Conservation (phyloP, 37 sponge, comb jelly and placozoan species). For the Beroe forskalii region DNA sequence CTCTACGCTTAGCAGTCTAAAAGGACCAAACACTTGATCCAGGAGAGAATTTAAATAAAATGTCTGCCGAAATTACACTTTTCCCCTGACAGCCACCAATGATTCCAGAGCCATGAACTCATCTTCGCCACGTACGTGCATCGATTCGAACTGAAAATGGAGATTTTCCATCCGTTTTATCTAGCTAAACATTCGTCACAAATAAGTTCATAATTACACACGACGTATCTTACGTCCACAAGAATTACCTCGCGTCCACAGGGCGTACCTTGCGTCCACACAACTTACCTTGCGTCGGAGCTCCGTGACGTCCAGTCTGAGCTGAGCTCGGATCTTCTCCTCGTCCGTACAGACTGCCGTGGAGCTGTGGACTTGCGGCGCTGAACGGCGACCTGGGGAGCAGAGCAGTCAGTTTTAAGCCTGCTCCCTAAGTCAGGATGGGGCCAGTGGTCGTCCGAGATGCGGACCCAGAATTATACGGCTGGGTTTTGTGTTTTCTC, state of each 20-base stretch:
- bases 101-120: neutral
- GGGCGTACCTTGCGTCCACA: too few relatives aligned
- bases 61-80: too few relatives aligned
- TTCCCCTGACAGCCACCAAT: neutral
- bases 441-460: too few relatives aligned
- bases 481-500: too few relatives aligned
- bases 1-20: too few relatives aligned
- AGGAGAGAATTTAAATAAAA: too few relatives aligned
- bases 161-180: neutral
- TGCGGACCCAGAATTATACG: too few relatives aligned
- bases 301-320: slow-evolving; percentile 79
- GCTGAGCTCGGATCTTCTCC: slow-evolving; percentile 90
- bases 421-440: too few relatives aligned
- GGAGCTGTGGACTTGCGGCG: neutral
- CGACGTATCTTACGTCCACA: too few relatives aligned
- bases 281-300: slow-evolving; percentile 69
- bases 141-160: slow-evolving; percentile 40
- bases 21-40: too few relatives aligned
- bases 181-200: neutral
- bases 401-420: too few relatives aligned
- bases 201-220: neutral
- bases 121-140: neutral
- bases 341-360: slow-evolving; percentile 74
- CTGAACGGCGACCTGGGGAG: neutral
- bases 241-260: too few relatives aligned